Evolutionary conservation across 2,113 vertebrate species (phyloP), one percentile per base, ranked within the genome.

Genomic region (Lathamus discolor): DNA sequence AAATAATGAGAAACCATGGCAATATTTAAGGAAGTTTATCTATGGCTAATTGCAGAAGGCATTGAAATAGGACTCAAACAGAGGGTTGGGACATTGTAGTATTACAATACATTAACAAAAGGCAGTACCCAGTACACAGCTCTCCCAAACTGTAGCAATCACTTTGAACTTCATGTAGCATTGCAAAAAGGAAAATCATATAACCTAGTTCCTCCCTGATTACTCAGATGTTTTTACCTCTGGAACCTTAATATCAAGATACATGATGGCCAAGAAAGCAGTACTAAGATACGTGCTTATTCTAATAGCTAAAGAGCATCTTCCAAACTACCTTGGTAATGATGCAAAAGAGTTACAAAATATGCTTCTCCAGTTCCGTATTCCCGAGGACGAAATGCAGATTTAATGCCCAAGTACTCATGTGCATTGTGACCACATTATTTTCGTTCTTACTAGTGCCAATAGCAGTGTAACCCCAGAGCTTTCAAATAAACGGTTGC

Each of bases 401-500:
- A 46, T 70, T 85, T 73, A 55, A 78, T 35, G 70, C 76, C 67
- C 57, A 22, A 68, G 46, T 29, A 61, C 59, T 74, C 31, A 29
- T 2, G n/a, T 77, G 79, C 51, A 55, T 78, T 44, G 31, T 59
- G 78, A 88, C 39, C 44, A 29, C n/a, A 18, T 72, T 76, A 82
- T 66, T 88, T 44, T 41, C 44, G 2, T 92, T 89, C 64, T 85
- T n/a, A 18, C 85, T 62, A 51, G 37, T 83, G 91, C 73, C 96
- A 95, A 82, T 6, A 64, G 73, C 93, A 66, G 86, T 2, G 74
- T 69, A 88, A 92, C 44, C 83, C 92, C 91, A 77, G 91, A 95
- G 96, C 88, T 82, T 83, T 85, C 92, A 46, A 69, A 66, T 24
- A 81, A 93, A 88, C 19, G 3, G 84, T 94, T 92, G 70, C 91